Conservation (phyloP, 2,113 vertebrate genomes). For the Oplegnathus fasciatus region DNA sequence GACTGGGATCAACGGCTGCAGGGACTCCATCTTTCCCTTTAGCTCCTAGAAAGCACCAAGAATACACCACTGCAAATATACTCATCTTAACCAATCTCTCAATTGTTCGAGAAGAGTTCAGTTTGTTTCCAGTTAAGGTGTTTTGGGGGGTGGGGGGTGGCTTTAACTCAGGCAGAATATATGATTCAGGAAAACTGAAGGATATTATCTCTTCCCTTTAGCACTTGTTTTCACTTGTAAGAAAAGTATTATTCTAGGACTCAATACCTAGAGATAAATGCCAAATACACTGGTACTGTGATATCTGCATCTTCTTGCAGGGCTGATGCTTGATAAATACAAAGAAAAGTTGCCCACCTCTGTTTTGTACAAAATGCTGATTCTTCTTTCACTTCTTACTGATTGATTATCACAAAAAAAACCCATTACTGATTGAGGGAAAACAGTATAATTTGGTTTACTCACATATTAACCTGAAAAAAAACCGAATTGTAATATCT, state of each 20-base stretch:
- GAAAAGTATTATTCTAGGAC: not conserved
- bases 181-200: not conserved
- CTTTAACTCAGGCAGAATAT: not conserved
- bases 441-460: not conserved
- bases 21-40: constrained; percentile 96
- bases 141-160: not conserved
- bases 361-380: constrained; percentile 10
- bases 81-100: constrained; percentile 14
- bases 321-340: not conserved
- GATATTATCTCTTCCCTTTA: not conserved
- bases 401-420: not conserved
- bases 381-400: not conserved
- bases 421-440: not conserved
- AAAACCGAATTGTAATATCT: not conserved
- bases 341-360: not conserved
- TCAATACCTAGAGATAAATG: not conserved
- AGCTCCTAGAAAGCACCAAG: constrained; percentile 87
- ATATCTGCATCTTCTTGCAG: not conserved
- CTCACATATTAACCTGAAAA: fast-evolving
- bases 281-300: not conserved
- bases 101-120: not conserved
- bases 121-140: constrained; percentile 1
- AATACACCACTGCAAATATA: constrained; percentile 3
- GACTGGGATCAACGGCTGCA: constrained; percentile 96
- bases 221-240: not conserved